phyloP scores from a whole-genome alignment of 2,113 vertebrate species.

The Mellivora capensis region DNA sequence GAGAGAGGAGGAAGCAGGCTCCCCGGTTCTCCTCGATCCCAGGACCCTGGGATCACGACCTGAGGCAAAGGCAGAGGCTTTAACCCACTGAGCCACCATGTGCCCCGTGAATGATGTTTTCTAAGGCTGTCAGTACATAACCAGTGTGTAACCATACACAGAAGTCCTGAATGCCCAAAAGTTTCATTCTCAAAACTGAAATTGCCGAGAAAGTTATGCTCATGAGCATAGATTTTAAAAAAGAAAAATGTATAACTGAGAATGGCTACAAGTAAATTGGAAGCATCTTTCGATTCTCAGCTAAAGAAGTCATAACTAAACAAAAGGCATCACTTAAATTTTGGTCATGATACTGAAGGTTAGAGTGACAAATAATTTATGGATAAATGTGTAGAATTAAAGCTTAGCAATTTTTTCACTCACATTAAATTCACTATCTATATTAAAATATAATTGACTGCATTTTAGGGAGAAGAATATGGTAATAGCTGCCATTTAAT shows the following conservation, averaged over 20 bases:
- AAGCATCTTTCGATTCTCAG: conserved; percentile 15
- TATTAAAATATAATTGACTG: background rate
- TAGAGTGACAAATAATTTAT: background rate
- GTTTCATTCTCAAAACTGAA: background rate
- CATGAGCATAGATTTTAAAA: background rate
- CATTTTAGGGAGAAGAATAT: conserved; percentile 8
- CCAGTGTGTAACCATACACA: background rate
- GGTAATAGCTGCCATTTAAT: conserved; percentile 8
- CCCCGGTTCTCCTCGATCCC: no score
- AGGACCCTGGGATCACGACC: no score
- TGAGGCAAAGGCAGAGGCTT: no score
- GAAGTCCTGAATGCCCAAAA: background rate
- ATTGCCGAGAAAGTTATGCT: background rate
- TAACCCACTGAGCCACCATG: no score
- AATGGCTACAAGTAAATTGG: background rate
- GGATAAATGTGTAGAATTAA: background rate
- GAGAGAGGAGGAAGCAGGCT: no score
- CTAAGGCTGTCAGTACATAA: background rate
- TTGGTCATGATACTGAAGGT: background rate
- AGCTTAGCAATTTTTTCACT: background rate
- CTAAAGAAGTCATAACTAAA: background rate
- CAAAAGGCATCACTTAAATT: background rate
- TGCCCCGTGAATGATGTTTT: background rate
- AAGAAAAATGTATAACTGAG: background rate
- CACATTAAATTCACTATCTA: background rate